Percentiles rank a stretch among this genome's conserved stretches.
Conservation (phyloP, 1,140 invertebrate genomes). For the Lepidurus apus region DNA sequence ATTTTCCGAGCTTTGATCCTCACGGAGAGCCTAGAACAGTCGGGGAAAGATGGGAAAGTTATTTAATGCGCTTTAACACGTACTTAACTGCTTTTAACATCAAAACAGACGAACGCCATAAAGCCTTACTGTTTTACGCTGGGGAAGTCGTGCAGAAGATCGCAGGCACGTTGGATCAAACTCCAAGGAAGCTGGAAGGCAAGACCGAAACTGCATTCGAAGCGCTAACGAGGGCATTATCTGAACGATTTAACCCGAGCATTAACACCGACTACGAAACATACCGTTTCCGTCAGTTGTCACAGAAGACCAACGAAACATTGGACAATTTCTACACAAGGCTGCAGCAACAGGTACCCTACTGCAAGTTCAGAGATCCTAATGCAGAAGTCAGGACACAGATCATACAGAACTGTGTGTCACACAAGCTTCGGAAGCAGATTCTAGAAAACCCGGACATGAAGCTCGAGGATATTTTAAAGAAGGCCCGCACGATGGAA, state of each 20-base stretch:
- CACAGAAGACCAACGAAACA: conserved; percentile 21
- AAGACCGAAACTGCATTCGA: background rate
- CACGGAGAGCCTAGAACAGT: background rate
- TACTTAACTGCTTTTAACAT: background rate
- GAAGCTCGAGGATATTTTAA: conserved; percentile 9
- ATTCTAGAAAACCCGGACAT: conserved; percentile 27
- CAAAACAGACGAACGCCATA: background rate
- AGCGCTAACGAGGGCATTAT: conserved; percentile 6
- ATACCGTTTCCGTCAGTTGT: conserved; percentile 22
- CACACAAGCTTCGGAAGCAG: background rate
- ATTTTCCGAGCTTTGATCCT: background rate
- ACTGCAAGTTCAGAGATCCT: conserved; percentile 3
- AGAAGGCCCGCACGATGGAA: conserved; percentile 23
- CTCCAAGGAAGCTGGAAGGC: background rate
- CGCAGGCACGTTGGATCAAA: background rate
- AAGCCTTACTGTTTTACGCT: background rate
- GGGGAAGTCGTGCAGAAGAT: background rate
- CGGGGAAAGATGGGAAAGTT: background rate
- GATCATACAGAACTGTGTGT: conserved; percentile 9
- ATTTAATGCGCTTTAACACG: background rate
- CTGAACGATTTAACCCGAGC: conserved; percentile 11
- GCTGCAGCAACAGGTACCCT: background rate
- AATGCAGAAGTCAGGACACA: conserved; percentile 23
- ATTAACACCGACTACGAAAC: conserved; percentile 25
- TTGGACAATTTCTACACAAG: conserved; percentile 24